Evolutionary conservation across 2,113 vertebrate genomes (phyloP), one percentile per base, ranked within the genome.

Genomic region (Acanthisitta chloris): DNA sequence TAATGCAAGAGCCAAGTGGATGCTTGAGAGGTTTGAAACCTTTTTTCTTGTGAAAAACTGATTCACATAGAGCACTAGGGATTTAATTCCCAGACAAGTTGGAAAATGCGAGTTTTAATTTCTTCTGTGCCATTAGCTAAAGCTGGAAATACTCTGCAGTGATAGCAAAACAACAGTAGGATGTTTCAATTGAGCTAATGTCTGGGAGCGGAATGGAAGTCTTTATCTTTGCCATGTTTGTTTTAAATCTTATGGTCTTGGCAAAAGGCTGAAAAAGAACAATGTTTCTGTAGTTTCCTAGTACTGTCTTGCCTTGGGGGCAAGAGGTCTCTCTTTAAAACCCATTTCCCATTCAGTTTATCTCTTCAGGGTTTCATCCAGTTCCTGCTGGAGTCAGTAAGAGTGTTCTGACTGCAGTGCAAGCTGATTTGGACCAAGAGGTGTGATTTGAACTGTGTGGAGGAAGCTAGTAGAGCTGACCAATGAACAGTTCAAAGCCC

Each of bases 261-360:
- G 43, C 51, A 64, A 49, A 67, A 94, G 36, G n/a, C 77, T 87
- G 70, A 80, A 88, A 70, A 45, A 72, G 85, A 93, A 76, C 77
- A 94, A 81, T 80, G 89, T 96, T 94, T 94, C 52, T 96, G 65
- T 85, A 83, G 62, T 85, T 94, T 88, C 85, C 31, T 88, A 70
- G 71, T 48, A 88, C 57, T 83, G 46, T 94, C 86, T 87, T 12
- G 16, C 62, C 76, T 90, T 28, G 13, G 48, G 67, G 78, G 52
- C 34, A 7, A 71, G 79, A 88, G 81, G 51, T 90, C 57, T 83
- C 78, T 71, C 76, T 77, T 83, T 49, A 62, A 90, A 95, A 95
- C 25, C 4, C 40, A 18, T 94, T 93, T 95, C 51, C 73, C 17
- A 8, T 86, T 73, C 51, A 43, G 29, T 88, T 78, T 89, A 23